phyloP scores from a whole-genome alignment of 2,113 vertebrate genomes.

The Corythoichthys haematopterus region DNA sequence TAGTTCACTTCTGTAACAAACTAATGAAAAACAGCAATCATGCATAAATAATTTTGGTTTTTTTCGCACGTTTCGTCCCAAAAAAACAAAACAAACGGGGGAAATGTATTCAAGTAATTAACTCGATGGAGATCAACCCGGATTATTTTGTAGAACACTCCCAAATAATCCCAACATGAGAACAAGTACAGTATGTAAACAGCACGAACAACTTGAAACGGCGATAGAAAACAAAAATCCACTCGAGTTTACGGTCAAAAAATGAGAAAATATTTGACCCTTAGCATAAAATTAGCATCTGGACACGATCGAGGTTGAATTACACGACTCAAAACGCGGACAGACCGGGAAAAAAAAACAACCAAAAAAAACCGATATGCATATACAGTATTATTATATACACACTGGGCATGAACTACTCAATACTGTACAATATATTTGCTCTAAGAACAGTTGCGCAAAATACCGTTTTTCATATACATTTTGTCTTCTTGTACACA shows the following conservation, averaged over 20 bases:
- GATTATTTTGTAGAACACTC: slow-evolving; percentile 18
- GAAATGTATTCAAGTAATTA: background rate
- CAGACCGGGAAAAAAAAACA: slow-evolving; percentile 47
- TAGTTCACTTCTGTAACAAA: slow-evolving; percentile 18
- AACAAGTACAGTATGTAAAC: slow-evolving; percentile 35
- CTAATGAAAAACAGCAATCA: slow-evolving; percentile 5
- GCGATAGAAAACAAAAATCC: slow-evolving; percentile 10
- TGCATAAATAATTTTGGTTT: slow-evolving; percentile 1
- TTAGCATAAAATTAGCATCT: slow-evolving; percentile 18
- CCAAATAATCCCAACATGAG: slow-evolving; percentile 4
- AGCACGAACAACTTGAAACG: slow-evolving; percentile 7
- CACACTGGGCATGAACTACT: slow-evolving; percentile 61
- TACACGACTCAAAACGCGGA: slow-evolving; percentile 34
- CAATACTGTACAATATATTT: slow-evolving; percentile 73
- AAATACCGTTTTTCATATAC: slow-evolving; percentile 69
- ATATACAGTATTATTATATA: slow-evolving; percentile 60
- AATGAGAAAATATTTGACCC: slow-evolving; percentile 12
- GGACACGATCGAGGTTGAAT: slow-evolving; percentile 46
- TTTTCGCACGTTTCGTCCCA: background rate
- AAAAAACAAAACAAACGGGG: background rate
- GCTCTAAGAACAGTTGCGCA: slow-evolving; percentile 66
- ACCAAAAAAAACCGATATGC: slow-evolving; percentile 49
- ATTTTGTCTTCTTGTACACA: slow-evolving; percentile 59
- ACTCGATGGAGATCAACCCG: background rate
- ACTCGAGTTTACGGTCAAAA: slow-evolving; percentile 22